A percentile compares a stretch with the other conserved stretches of the same genome.
phyloP scores from a whole-genome alignment of 23 tunicate genomes.

The Halocynthia aurantium region DNA sequence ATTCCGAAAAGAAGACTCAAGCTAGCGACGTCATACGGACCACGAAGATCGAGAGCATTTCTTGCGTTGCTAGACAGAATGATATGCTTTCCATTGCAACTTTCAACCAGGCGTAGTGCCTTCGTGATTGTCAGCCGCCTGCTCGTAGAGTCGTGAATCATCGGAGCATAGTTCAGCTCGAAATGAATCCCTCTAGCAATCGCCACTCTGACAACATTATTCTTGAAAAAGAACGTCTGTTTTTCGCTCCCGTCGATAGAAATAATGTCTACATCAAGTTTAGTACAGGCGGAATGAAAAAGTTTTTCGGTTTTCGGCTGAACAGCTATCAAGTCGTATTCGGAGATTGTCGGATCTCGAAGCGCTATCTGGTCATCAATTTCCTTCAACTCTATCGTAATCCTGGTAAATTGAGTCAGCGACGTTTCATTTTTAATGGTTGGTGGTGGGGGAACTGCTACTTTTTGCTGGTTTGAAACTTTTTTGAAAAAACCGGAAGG shows the following conservation, averaged over 20 bases:
- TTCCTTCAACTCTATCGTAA: constrained; percentile 59
- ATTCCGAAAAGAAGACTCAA: constrained; percentile 33
- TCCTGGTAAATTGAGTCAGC: constrained; percentile 43
- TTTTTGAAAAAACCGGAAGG: constrained; percentile 1
- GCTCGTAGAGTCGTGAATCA: constrained; percentile 43
- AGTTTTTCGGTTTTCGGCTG: constrained; percentile 54
- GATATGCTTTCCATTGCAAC: constrained; percentile 36
- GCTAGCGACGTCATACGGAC: constrained; percentile 71
- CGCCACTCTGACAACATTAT: constrained; percentile 30
- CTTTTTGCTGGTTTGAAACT: constrained; percentile 31
- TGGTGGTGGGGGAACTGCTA: constrained; percentile 32
- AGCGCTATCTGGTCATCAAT: constrained; percentile 62
- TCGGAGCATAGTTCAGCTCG: constrained; percentile 65
- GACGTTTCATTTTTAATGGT: constrained; percentile 15
- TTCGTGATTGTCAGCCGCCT: constrained; percentile 34
- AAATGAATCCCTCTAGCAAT: constrained; percentile 53
- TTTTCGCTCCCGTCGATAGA: constrained; percentile 38
- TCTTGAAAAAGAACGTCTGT: constrained; percentile 23
- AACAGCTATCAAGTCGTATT: constrained; percentile 67
- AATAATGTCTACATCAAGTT: constrained; percentile 60
- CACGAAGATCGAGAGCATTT: constrained; percentile 49
- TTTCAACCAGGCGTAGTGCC: constrained; percentile 29
- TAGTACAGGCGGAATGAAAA: constrained; percentile 55
- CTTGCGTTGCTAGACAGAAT: constrained; percentile 50
- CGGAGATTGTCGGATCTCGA: constrained; percentile 27